Evolutionary conservation across 2,797 vertebrate species (phyloP).

Genomic region (Danio tinwini): DNA sequence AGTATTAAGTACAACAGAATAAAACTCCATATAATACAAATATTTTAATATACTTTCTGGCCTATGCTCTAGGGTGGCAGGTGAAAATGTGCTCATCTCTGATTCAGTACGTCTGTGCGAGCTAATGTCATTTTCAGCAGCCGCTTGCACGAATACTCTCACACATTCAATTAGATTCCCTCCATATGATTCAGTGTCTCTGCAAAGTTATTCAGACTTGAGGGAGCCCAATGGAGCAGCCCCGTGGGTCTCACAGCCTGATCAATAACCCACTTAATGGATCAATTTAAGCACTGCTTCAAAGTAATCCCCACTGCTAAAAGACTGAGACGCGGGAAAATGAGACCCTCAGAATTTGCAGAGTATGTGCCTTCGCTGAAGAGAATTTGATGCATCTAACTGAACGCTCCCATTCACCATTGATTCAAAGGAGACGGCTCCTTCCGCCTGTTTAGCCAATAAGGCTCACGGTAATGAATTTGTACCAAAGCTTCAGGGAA

Average conservation of each 20-base stretch:
- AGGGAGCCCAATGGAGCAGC: slow-evolving; percentile 38
- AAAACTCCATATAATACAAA: background rate
- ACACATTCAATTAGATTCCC: slow-evolving; percentile 56
- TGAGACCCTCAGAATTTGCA: slow-evolving; percentile 44
- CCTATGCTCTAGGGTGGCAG: background rate
- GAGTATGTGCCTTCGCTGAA: slow-evolving; percentile 35
- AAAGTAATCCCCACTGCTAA: slow-evolving; percentile 55
- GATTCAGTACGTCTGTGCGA: slow-evolving; percentile 29
- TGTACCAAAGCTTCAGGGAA: slow-evolving; percentile 26
- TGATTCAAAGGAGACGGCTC: slow-evolving; percentile 36
- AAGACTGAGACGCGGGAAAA: slow-evolving; percentile 52
- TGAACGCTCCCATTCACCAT: slow-evolving; percentile 43
- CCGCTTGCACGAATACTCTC: slow-evolving; percentile 40
- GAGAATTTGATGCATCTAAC: slow-evolving; percentile 24
- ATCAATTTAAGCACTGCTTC: slow-evolving; percentile 59
- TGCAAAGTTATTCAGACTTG: slow-evolving; percentile 58
- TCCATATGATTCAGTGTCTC: slow-evolving; percentile 57
- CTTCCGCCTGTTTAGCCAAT: slow-evolving; percentile 44
- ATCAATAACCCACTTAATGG: slow-evolving; percentile 62
- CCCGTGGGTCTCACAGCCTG: slow-evolving; percentile 49
- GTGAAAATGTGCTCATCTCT: slow-evolving; percentile 28
- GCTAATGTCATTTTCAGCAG: slow-evolving; percentile 46
- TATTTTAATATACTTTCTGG: slow-evolving; percentile 20
- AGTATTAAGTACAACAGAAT: slow-evolving; percentile 4
- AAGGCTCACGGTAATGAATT: slow-evolving; percentile 19